phyloP scores from a whole-genome alignment of 2,113 vertebrate species.

The Fukomys damarensis region DNA sequence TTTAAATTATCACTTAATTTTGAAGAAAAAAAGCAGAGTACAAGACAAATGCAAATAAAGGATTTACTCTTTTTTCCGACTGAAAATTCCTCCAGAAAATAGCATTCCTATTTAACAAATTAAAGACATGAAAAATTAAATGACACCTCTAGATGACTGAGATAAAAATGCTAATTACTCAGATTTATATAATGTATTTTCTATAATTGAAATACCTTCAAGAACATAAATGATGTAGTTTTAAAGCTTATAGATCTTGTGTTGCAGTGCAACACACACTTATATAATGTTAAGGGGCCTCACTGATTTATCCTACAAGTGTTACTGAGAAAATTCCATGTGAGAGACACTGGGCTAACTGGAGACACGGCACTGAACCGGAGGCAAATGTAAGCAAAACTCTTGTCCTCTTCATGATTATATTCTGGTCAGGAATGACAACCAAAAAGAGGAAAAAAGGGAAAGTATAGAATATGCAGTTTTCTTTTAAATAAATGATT shows the following conservation, averaged over 20 bases:
- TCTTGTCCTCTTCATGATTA: neutral
- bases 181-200: neutral
- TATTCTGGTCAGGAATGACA: neutral
- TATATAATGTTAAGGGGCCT: neutral
- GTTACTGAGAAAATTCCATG: neutral
- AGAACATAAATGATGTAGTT: neutral
- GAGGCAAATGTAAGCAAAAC: neutral
- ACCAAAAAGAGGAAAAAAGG: neutral
- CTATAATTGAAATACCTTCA: neutral
- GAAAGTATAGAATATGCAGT: neutral
- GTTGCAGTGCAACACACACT: neutral
- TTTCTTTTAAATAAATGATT: constrained; percentile 8
- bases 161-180: neutral
- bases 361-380: neutral
- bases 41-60: constrained; percentile 35
- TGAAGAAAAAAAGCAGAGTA: neutral
- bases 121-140: neutral
- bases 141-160: neutral
- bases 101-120: neutral
- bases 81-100: constrained; percentile 29
- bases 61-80: neutral
- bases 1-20: constrained; percentile 51
- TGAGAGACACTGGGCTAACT: neutral
- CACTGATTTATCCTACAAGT: neutral
- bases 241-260: neutral